phyloP scores from a whole-genome alignment of 2,797 vertebrate genomes.

The Poeciliopsis paucimaculata region DNA sequence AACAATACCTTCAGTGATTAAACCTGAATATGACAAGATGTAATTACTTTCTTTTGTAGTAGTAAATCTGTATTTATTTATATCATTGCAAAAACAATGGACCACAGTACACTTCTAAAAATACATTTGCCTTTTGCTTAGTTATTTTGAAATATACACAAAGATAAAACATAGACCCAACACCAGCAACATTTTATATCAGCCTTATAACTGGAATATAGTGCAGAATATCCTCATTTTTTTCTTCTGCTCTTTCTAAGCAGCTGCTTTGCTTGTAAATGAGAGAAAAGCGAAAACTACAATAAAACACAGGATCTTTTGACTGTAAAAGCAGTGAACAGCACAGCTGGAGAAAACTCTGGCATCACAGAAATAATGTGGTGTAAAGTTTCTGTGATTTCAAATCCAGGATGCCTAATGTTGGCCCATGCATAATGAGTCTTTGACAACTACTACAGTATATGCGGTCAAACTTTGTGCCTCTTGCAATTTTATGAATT shows the following conservation, averaged over 20 bases:
- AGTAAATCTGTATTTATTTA: background rate
- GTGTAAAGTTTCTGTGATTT: background rate
- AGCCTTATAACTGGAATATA: background rate
- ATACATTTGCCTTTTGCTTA: background rate
- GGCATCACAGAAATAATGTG: background rate
- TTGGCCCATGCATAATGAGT: background rate
- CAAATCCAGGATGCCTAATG: background rate
- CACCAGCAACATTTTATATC: background rate
- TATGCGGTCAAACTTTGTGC: background rate
- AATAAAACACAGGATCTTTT: too few species aligned
- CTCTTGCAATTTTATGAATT: background rate
- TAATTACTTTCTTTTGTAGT: background rate
- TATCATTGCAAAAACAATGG: background rate
- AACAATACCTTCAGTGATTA: background rate
- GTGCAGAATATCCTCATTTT: background rate
- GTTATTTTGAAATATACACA: background rate
- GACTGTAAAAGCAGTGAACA: background rate
- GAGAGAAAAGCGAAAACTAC: background rate
- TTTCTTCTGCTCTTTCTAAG: background rate
- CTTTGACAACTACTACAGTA: background rate
- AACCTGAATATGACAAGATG: background rate
- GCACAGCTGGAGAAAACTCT: background rate
- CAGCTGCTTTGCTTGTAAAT: background rate
- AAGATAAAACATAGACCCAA: background rate
- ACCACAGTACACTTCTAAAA: background rate